phyloP scores from a whole-genome alignment of 2,113 vertebrate genomes.

The Platichthys stellatus region DNA sequence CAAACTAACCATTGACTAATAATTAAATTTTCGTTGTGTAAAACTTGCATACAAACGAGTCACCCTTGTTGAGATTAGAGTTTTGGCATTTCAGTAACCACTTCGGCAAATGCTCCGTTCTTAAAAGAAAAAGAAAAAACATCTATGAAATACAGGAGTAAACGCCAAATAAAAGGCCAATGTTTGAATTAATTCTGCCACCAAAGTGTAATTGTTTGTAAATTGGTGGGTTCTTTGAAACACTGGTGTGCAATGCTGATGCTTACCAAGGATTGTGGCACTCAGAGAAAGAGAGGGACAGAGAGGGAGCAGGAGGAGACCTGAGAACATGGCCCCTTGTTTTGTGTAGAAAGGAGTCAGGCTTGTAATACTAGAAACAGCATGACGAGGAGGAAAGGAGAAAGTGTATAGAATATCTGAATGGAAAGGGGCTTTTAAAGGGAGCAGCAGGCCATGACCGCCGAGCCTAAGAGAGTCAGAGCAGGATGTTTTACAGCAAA shows the following conservation, averaged over 20 bases:
- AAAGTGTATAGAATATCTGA: conserved; percentile 7
- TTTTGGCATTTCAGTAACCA: conserved; percentile 63
- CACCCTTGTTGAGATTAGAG: conserved; percentile 8
- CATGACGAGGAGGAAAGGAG: conserved; percentile 23
- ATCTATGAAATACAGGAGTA: conserved; percentile 48
- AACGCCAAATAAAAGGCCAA: conserved; percentile 47
- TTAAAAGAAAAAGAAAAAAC: conserved; percentile 13
- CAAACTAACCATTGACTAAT: neutral
- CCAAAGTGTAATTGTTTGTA: neutral
- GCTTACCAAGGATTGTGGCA: conserved; percentile 70
- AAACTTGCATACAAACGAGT: conserved; percentile 57
- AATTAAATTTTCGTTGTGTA: conserved; percentile 21
- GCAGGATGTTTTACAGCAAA: conserved; percentile 55
- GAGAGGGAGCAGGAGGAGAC: conserved; percentile 38
- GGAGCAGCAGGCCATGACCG: conserved; percentile 59
- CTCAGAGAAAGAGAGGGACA: conserved; percentile 47
- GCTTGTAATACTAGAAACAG: conserved; percentile 32
- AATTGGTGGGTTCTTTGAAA: conserved; percentile 45
- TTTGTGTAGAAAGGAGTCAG: conserved; percentile 30
- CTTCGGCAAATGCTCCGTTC: conserved; percentile 26
- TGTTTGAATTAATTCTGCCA: conserved; percentile 31
- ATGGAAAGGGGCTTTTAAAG: conserved; percentile 51
- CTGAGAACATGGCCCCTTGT: conserved; percentile 57
- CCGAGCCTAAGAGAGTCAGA: conserved; percentile 35
- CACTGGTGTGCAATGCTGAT: conserved; percentile 62